Base-by-base conservation (phyloP, 2,888 invertebrate genomes). In the Agrochola macilenta region DNA sequence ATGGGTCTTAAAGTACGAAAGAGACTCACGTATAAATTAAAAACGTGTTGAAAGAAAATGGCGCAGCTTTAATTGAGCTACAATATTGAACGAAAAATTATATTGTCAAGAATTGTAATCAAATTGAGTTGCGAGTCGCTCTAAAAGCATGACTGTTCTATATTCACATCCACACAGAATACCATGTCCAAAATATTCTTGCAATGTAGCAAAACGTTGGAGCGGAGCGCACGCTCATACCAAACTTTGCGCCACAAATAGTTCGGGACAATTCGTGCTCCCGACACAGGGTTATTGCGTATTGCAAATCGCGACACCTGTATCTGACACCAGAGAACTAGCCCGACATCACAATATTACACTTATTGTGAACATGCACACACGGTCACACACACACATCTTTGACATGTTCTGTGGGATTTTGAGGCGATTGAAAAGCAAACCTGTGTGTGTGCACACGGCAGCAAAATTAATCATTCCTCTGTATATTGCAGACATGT, bases 271-370 rank as follows among this genome's bases (percentile, higher is more conserved):
- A 91, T 92, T 92, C 87, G 87, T 85, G 88, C 85, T 82, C 81
- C 83, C 85, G 88, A 86, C 90, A 84, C 76, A 81, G 80, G 90
- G 92, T 92, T 94, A 94, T 94, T 94, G 93, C 92, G 90, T 86
- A 88, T 84, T 90, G 91, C 90, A 90, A 91, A 90, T 91, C 91
- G 91, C 89, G 89, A 92, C 94, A 95, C 93, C 95, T 95, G 95
- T 91, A 92, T 91, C 90, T 92, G 94, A 95, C 95, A 92, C 89
- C 87, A 90, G 87, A 86, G 83, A 52, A 72, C 88, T 73, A 75
- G 85, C 86, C 84, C 88, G 87, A 90, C 90, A 87, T 89, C 87
- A 91, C 91, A 90, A 90, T 93, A 91, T 93, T 91, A 92, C 91
- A 88, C 87, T 90, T 90, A 92, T 90, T 91, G 91, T 90, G 89